phyloP scores from a whole-genome alignment of 2,113 vertebrate genomes.

The Thymallus thymallus region DNA sequence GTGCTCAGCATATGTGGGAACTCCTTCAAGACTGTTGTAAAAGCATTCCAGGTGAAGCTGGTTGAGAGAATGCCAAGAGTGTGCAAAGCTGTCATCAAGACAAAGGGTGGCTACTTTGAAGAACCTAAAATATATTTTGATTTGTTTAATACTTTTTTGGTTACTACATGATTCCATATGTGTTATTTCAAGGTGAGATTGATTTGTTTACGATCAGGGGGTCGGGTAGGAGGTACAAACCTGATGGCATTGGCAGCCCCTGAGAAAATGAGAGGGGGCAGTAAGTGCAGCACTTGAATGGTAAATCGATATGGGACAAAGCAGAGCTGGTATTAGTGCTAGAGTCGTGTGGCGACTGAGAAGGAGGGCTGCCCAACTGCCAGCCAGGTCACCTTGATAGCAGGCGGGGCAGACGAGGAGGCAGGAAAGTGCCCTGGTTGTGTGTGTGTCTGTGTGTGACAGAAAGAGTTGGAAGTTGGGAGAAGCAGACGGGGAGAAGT shows the following conservation, averaged over 20 bases:
- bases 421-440: conserved; percentile 33
- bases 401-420: conserved; percentile 8
- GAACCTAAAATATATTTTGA: no score
- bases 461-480: conserved; percentile 20
- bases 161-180: no score
- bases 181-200: not conserved
- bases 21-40: no score
- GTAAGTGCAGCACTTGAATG: conserved; percentile 34
- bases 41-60: no score
- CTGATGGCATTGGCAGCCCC: conserved; percentile 2
- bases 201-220: conserved; percentile 5
- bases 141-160: no score
- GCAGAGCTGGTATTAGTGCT: conserved; percentile 36
- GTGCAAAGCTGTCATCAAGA: no score
- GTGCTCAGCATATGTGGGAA: no score
- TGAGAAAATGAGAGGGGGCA: conserved; percentile 29
- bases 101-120: no score
- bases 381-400: conserved; percentile 54
- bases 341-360: conserved; percentile 38
- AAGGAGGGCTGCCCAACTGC: conserved; percentile 29
- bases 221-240: conserved; percentile 8
- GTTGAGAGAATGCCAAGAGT: no score
- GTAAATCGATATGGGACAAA: conserved; percentile 54
- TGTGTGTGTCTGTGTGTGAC: conserved; percentile 5
- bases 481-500: conserved; percentile 27